Conservation (phyloP, 1,140 invertebrate genomes). For the Melipona quadrifasciata region DNA sequence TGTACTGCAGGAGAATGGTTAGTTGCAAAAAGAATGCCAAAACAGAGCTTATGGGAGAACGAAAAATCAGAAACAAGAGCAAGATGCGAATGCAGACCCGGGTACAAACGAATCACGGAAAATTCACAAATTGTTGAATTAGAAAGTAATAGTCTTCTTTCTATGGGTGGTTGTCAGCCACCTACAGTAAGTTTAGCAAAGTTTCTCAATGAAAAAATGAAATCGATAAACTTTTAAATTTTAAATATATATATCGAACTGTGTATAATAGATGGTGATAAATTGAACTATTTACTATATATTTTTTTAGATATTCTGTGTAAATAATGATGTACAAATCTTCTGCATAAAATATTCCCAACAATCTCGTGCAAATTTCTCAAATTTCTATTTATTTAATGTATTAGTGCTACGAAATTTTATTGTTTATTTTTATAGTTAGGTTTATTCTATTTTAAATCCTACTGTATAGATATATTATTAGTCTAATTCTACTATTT, state of each 20-base stretch:
- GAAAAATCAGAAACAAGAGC: slow-evolving; percentile 77
- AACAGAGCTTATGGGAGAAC: slow-evolving; percentile 69
- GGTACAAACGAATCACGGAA: slow-evolving; percentile 81
- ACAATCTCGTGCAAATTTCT: neutral
- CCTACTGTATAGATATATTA: neutral
- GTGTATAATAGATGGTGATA: neutral
- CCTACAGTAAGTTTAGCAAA: slow-evolving; percentile 80
- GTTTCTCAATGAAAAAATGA: slow-evolving; percentile 78
- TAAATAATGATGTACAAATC: slow-evolving; percentile 44
- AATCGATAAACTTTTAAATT: slow-evolving; percentile 47
- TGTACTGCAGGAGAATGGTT: slow-evolving; percentile 89
- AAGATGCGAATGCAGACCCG: slow-evolving; percentile 88
- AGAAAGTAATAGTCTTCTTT: slow-evolving; percentile 72
- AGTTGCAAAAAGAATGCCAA: slow-evolving; percentile 80
- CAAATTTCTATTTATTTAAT: slow-evolving; percentile 47
- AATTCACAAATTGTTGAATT: slow-evolving; percentile 59
- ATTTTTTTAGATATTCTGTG: neutral
- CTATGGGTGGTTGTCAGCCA: slow-evolving; percentile 77
- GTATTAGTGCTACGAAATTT: neutral
- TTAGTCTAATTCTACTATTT: neutral
- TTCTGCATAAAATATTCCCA: neutral
- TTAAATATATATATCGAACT: slow-evolving; percentile 2
- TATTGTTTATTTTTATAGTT: neutral
- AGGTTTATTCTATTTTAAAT: neutral
- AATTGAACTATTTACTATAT: neutral